phyloP scores from a whole-genome alignment of 2,888 invertebrate genomes.

The Apodemia hepburni region DNA sequence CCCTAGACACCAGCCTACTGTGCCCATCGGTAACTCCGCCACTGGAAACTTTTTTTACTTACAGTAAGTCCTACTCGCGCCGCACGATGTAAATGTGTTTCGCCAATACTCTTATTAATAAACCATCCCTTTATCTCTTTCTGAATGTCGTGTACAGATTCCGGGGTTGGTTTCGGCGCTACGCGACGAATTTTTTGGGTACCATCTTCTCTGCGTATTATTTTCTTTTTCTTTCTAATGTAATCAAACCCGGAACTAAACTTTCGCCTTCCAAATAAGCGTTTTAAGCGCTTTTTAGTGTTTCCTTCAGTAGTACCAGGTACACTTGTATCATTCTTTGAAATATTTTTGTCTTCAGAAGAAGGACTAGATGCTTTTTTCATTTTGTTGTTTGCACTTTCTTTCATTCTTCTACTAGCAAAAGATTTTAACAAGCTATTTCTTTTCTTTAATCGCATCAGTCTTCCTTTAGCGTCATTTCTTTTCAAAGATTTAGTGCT shows the following conservation, averaged over 20 bases:
- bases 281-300: slow-evolving; percentile 80
- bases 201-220: slow-evolving; percentile 77
- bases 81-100: slow-evolving; percentile 95
- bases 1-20: too few species aligned
- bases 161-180: slow-evolving; percentile 79
- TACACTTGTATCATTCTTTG: slow-evolving; percentile 54
- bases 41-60: slow-evolving; percentile 64
- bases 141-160: slow-evolving; percentile 88
- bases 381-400: slow-evolving; percentile 48
- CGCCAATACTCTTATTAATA: slow-evolving; percentile 96
- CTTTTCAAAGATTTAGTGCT: slow-evolving; percentile 70
- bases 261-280: slow-evolving; percentile 85
- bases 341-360: slow-evolving; percentile 62
- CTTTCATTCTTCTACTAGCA: slow-evolving; percentile 66
- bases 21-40: too few species aligned
- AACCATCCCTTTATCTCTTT: slow-evolving; percentile 95
- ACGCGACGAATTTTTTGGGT: slow-evolving; percentile 67
- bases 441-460: slow-evolving; percentile 69
- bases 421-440: slow-evolving; percentile 69
- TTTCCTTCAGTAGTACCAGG: slow-evolving; percentile 50
- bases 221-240: slow-evolving; percentile 93
- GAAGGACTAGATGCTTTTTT: slow-evolving; percentile 54
- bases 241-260: slow-evolving; percentile 94
- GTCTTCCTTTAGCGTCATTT: slow-evolving; percentile 65
- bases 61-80: slow-evolving; percentile 94